Evolutionary conservation across 2,113 vertebrate genomes (phyloP), one percentile per base, ranked within the genome.

Genomic region (Chamaetylas fuelleborni): DNA sequence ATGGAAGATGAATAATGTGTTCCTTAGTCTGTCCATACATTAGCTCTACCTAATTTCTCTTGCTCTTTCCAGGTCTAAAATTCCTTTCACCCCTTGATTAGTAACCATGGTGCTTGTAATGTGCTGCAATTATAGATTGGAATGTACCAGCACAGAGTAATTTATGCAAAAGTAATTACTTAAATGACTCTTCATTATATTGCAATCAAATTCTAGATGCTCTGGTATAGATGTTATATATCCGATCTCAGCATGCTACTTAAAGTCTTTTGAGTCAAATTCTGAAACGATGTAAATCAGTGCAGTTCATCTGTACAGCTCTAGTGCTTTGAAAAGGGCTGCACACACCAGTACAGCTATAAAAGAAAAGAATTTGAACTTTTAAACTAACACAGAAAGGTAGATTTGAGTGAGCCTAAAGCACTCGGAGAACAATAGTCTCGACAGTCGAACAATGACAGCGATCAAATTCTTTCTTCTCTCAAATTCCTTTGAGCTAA

Each of bases 161-260:
- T 97, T 96, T 97, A 97, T 97, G 95, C 96, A 96, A 95, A 97
- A 95, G 94, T 97, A 97, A 97, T 97, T 96, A 95, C 90, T 97
- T 97, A 97, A 97, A 97, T 97, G 95, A 94, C 93, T 96, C 93
- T 97, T 97, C 96, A 95, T 97, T 97, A 95, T 92, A 91, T 92
- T 95, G 96, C 96, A 97, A 97, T 97, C 97, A 97, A 87, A 96
- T 96, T 72, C 89, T 91, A 94, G 96, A 95, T 97, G 78, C 88
- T 67, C 64, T 90, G 85, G 67, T 97, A 92, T 97, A 93, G 91
- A 94, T 89, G 95, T 91, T 95, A 82, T 86, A 90, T 86, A 97
- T 73, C 92, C 29, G 0, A 96, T 95, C 91, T 91, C 92, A 94
- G 90, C 83, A 65, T 84, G 96, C 78, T 94, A 29, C 88, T 94